Base-by-base conservation (phyloP, 1,140 invertebrate species). In the Drosophila truncata region DNA sequence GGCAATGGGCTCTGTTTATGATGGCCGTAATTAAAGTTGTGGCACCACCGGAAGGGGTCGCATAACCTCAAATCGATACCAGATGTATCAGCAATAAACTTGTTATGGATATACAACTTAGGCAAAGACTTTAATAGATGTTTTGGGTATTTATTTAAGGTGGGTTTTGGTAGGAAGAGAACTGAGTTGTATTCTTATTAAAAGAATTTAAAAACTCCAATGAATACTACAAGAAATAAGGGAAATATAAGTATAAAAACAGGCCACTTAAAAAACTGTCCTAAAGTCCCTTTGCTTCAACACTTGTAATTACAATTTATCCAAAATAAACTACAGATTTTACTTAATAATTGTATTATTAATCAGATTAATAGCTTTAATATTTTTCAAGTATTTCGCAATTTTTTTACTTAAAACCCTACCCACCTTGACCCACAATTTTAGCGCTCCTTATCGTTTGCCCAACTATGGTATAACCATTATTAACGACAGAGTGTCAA, bases 21-120 rank as follows among this genome's bases (percentile, higher is more conserved):
- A 50, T 58, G 61, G 61, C 13, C 25, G 74, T 76, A 77, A 77
- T 77, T 77, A 77, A 77, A 67, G 33, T 76, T 74, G 10, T 10
- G 31, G 37, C 37, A 20, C 39, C 25, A 16, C 55, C 49, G 66
- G 63, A 42, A 67, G 29, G n/a, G 23, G 37, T 44, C 37, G 55
- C 65, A 23, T 41, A 47, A 33, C 52, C 14, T 23, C 20, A 35
- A 71, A 71, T 76, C 72, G 74, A 77, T 77, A 54, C 49, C 57
- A n/a, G 49, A 67, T 47, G 37, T 50, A 42, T 69, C 63, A 63
- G 58, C 57, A 29, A 42, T 58, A 18, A 25, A 18, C 8, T 37
- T 25, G 16, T 37, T 57, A 27, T 20, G 23, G 31, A 37, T 37
- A 27, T 37, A 27, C 20, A 57, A 18, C 9, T 18, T 25, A 31